Evolutionary conservation across 2,888 invertebrate genomes (phyloP), one percentile per base, ranked within the genome.

Genomic region (Halictus ligatus): DNA sequence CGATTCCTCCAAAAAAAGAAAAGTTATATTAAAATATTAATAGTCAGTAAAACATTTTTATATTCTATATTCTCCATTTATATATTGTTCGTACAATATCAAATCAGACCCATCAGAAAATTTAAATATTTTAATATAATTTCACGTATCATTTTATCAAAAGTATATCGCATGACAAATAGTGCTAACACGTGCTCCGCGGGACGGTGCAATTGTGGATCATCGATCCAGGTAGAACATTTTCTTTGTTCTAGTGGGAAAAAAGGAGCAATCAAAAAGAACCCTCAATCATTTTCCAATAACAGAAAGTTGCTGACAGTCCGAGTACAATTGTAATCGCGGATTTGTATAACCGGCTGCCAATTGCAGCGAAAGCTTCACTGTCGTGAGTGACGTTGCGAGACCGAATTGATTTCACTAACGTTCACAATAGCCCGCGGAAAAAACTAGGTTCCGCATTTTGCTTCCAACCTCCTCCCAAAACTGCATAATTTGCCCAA

Each of bases 321-420:
- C 84, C 50, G 50, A 48, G 76, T 29, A 6, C 21, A n/a, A 50
- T 67, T 84, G 64, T 58, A 48, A 67, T 69, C 67, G 29, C 12
- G 40, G 46, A 69, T 64, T 46, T 58, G 67, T 77, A 73, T 69
- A 80, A 75, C 29, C 12, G n/a, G 29, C 80, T 80, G 85, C 80
- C 85, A 85, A 80, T 85, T 60, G 85, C 85, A 85, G 69, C 21
- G 43, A 50, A 69, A 69, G 76, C 18, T 18, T 35, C 69, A 3
- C 67, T 69, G 69, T 35, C 40, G 21, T 12, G 69, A 69, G 40
- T 40, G 69, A 69, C 69, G n/a, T 35, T 18, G 12, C 69, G 40
- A 21, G 69, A 40, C 21, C 64, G 13, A 48, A 25, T 29, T 54
- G 78, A 21, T 21, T 60, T 72, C 75, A 10, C 43, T 64, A 40